These are phyloP conservation scores for Trichonephila clavata DNA, from an alignment of 1,140 invertebrate genomes.

Conservation along the genomic window DNA sequence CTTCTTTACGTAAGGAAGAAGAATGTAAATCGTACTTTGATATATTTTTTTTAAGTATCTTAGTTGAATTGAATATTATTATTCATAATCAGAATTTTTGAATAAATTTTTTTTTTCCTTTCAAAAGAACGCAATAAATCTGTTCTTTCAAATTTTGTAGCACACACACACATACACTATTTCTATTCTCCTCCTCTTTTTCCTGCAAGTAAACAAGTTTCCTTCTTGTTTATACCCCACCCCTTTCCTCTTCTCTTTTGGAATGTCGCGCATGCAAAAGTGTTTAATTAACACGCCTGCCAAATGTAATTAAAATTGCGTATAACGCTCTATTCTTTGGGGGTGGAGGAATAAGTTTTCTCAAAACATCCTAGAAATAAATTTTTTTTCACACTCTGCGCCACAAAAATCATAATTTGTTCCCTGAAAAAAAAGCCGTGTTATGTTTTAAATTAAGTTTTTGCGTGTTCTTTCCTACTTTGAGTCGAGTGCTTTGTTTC, in stretches of 20 bases:
- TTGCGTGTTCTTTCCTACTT: neutral
- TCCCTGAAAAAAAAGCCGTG: neutral
- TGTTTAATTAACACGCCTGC: neutral
- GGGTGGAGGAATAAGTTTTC: neutral
- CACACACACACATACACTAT: no score
- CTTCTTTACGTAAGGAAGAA: no score
- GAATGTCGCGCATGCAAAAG: neutral
- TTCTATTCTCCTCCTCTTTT: no score
- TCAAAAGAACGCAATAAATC: neutral
- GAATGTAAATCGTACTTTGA: no score
- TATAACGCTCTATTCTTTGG: neutral
- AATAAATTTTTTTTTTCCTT: no score
- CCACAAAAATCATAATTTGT: neutral
- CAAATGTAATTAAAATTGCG: neutral
- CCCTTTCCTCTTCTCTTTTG: neutral
- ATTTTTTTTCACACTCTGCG: neutral
- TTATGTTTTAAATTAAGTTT: neutral
- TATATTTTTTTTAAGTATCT: no score
- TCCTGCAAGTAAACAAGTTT: neutral
- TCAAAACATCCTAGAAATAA: neutral
- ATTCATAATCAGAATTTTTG: no score
- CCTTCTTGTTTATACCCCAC: no score
- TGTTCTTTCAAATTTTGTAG: no score
- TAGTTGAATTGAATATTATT: no score
- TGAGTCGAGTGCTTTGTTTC: neutral